Conservation (phyloP, 2,113 vertebrate species). For the Hippocampus guttulatus region DNA sequence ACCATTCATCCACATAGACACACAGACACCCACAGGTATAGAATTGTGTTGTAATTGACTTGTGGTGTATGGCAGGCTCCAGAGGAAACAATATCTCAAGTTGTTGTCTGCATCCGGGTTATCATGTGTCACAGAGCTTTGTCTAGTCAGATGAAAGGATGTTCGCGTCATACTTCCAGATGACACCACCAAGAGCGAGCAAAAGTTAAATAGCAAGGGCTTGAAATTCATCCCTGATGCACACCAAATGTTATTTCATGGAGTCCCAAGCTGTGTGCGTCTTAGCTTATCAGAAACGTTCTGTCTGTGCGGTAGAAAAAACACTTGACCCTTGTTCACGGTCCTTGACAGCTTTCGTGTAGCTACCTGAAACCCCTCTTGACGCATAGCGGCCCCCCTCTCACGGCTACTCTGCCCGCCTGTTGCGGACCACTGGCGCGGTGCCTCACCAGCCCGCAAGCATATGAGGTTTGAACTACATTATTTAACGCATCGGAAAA, state of each 20-base stretch:
- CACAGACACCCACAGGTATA: too few species aligned
- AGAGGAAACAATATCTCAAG: too few species aligned
- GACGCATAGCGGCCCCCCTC: constrained; percentile 88
- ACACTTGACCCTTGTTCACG: not conserved
- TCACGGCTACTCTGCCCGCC: constrained; percentile 82
- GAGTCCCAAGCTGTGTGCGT: not conserved
- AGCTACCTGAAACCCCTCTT: constrained; percentile 94
- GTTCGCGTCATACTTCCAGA: too few species aligned
- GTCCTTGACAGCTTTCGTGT: constrained; percentile 56
- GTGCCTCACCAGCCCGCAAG: constrained; percentile 89
- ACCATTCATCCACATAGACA: too few species aligned
- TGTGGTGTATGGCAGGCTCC: too few species aligned
- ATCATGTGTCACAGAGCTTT: too few species aligned
- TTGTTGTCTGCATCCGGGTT: too few species aligned
- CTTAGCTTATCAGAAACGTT: not conserved
- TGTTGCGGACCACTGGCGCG: constrained; percentile 88
- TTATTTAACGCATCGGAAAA: not conserved
- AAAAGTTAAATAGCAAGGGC: not conserved
- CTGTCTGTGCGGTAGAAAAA: too few species aligned
- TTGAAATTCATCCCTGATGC: not conserved
- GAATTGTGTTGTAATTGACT: too few species aligned
- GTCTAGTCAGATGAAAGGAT: too few species aligned
- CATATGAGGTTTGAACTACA: constrained; percentile 77
- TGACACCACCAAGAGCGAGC: not conserved
- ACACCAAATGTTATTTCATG: not conserved